phyloP scores from a whole-genome alignment of 2,888 invertebrate genomes.

The Parnassius mnemosyne region DNA sequence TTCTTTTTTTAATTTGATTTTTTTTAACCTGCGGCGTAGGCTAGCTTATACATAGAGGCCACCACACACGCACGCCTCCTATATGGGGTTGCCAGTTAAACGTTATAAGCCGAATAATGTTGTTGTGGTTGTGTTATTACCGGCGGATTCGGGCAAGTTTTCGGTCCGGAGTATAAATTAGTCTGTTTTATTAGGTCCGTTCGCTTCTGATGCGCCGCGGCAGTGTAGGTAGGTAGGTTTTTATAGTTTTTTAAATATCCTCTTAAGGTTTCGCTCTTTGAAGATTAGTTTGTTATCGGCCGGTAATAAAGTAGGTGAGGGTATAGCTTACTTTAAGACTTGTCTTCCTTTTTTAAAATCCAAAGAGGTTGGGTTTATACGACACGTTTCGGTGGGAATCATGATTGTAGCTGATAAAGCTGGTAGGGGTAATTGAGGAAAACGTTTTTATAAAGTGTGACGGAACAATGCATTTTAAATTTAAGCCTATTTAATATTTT shows the following conservation, averaged over 20 bases:
- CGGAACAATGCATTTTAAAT: not conserved
- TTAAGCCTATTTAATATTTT: no score
- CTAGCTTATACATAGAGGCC: slow-evolving; percentile 71
- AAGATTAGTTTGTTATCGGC: slow-evolving; percentile 73
- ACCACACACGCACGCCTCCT: slow-evolving; percentile 42
- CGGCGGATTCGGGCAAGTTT: slow-evolving; percentile 45
- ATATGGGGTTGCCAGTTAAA: slow-evolving; percentile 45
- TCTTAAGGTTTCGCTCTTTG: slow-evolving; percentile 50
- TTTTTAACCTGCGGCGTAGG: slow-evolving; percentile 56
- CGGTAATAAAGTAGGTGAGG: slow-evolving; percentile 65
- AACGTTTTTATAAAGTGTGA: not conserved
- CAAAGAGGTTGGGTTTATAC: slow-evolving; percentile 27
- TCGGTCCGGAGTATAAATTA: slow-evolving; percentile 58
- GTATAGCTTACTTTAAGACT: slow-evolving; percentile 42
- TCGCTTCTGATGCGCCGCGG: slow-evolving; percentile 61
- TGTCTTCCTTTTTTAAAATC: slow-evolving; percentile 40
- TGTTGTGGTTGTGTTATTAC: slow-evolving; percentile 60
- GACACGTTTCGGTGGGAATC: slow-evolving; percentile 8
- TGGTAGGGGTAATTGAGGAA: slow-evolving; percentile 4
- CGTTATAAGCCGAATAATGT: slow-evolving; percentile 62
- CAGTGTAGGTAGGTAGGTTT: slow-evolving; percentile 47
- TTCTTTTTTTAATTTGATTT: slow-evolving; percentile 59
- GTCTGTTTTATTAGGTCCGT: slow-evolving; percentile 58
- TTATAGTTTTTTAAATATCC: slow-evolving; percentile 75
- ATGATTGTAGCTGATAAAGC: slow-evolving; percentile 2